Percentiles rank a stretch among this genome's conserved stretches.
These are phyloP conservation scores for Ormyrus rosae DNA, from an alignment of 2,888 invertebrate species.

Conservation along the genomic window DNA sequence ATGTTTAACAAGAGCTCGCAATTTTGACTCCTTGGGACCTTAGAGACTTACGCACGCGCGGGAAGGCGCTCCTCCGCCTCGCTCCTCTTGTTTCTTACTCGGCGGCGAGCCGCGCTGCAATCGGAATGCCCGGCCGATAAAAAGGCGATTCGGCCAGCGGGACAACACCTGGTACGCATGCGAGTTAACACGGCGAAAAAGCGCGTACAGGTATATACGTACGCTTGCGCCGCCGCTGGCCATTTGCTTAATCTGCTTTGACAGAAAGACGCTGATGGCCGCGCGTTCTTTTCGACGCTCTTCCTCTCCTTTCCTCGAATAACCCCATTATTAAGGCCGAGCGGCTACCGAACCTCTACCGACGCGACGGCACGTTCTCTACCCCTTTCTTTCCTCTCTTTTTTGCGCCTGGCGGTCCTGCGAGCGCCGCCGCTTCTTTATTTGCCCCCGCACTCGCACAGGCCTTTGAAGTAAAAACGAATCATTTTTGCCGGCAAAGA, in stretches of 20 bases:
- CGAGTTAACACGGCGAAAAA: conserved; percentile 57
- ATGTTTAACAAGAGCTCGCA: conserved; percentile 32
- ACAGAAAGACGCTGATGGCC: conserved; percentile 67
- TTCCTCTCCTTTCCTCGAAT: conserved; percentile 1
- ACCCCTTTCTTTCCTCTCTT: neutral
- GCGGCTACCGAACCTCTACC: conserved; percentile 20
- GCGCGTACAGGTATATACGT: conserved; percentile 39
- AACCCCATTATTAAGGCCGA: conserved; percentile 30
- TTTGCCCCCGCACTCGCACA: conserved; percentile 29
- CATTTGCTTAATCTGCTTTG: conserved; percentile 72
- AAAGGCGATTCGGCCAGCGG: conserved; percentile 45
- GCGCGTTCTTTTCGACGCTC: neutral
- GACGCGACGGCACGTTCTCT: neutral
- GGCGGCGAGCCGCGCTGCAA: conserved; percentile 11
- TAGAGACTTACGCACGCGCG: neutral
- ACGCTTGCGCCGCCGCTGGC: conserved; percentile 39
- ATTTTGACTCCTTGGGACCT: conserved; percentile 1
- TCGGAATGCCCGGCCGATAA: conserved; percentile 41
- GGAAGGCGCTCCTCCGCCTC: neutral
- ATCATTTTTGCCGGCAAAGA: conserved; percentile 35
- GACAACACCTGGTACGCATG: conserved; percentile 49
- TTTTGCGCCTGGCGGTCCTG: conserved; percentile 19
- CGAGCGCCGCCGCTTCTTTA: conserved; percentile 39
- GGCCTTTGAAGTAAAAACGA: conserved; percentile 52
- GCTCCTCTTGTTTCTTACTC: neutral